phyloP scores from a whole-genome alignment of 2,888 invertebrate genomes.

The Gymnoscelis rufifasciata region DNA sequence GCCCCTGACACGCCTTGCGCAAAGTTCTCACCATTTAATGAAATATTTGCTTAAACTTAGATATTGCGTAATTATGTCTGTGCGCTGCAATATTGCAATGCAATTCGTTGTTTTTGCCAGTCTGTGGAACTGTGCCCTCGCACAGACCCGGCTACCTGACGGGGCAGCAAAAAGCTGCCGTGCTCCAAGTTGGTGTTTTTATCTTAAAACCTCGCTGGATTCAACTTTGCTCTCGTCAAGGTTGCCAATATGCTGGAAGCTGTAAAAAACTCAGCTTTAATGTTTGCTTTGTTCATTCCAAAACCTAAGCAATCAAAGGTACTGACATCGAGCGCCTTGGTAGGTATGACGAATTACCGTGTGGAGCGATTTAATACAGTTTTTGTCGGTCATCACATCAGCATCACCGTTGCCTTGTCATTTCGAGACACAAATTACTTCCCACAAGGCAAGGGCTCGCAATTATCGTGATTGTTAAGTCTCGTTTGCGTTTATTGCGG shows the following conservation, averaged over 20 bases:
- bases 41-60: conserved; percentile 5
- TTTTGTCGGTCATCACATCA: conserved; percentile 22
- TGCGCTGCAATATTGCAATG: neutral
- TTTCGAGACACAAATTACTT: conserved; percentile 25
- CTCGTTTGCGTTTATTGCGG: too few relatives aligned
- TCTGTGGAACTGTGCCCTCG: too few relatives aligned
- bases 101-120: neutral
- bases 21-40: conserved; percentile 13
- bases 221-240: too few relatives aligned
- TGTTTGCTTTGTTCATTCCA: too few relatives aligned
- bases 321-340: conserved; percentile 1
- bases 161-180: conserved; percentile 2
- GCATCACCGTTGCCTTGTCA: conserved; percentile 24
- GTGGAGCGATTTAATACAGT: conserved; percentile 15
- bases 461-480: conserved; percentile 18
- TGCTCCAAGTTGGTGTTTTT: neutral
- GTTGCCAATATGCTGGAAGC: too few relatives aligned
- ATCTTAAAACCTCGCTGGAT: neutral
- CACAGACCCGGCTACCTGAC: neutral
- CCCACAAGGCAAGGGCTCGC: conserved; percentile 28
- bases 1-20: conserved; percentile 8
- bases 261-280: too few relatives aligned
- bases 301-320: conserved; percentile 1
- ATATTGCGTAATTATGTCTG: conserved; percentile 7
- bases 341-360: conserved; percentile 1